phyloP scores from a whole-genome alignment of 2,113 vertebrate species.

The Diphyllodes magnificus region DNA sequence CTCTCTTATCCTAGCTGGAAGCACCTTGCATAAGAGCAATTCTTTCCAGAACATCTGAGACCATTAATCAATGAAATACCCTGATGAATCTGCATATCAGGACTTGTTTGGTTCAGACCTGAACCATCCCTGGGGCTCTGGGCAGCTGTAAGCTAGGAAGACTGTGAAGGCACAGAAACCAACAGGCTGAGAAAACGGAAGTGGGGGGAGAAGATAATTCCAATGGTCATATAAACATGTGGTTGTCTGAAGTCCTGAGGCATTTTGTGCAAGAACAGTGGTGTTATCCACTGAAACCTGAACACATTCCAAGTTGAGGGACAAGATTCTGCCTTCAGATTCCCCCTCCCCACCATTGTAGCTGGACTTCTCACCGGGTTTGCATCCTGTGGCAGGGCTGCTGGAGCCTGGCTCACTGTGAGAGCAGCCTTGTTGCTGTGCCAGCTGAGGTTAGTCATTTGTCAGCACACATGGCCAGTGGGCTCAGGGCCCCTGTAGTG shows the following conservation, averaged over 20 bases:
- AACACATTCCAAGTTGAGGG: background rate
- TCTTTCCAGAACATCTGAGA: background rate
- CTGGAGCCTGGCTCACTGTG: background rate
- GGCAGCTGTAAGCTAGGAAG: background rate
- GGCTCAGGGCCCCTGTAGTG: background rate
- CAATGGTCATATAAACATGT: background rate
- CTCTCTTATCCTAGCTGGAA: background rate
- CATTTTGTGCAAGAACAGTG: background rate
- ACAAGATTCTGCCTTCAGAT: background rate
- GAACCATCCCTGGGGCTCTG: background rate
- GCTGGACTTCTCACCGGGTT: fast-evolving
- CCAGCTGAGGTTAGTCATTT: background rate
- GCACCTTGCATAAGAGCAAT: background rate
- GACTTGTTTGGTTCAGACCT: background rate
- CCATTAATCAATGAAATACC: background rate
- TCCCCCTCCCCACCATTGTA: background rate
- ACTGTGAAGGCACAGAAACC: background rate
- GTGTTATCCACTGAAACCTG: background rate
- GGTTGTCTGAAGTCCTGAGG: background rate
- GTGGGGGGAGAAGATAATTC: background rate
- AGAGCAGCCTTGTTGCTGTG: background rate
- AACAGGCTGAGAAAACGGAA: background rate
- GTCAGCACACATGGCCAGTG: fast-evolving
- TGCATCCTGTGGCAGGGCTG: background rate
- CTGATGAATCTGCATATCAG: background rate